Base-by-base conservation (phyloP, 2,888 invertebrate genomes). In the Lamproptera curius region DNA sequence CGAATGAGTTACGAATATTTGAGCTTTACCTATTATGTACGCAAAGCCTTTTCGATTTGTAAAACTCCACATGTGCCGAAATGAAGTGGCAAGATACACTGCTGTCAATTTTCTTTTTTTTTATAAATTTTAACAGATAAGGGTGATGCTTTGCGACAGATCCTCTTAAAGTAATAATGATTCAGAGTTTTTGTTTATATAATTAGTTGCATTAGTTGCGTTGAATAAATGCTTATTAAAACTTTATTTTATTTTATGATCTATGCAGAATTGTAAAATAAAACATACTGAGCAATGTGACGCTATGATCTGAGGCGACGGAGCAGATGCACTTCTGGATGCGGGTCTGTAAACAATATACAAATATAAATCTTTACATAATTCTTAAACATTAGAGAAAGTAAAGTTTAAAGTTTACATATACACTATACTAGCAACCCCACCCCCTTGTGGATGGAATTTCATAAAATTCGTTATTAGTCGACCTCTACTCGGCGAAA, bases 221-320 rank as follows among this genome's bases (percentile, higher is more conserved):
- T n/a, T n/a, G n/a, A n/a, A n/a, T n/a, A n/a, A n/a, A n/a, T 23
- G 4, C 8, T 23, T 23, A 23, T 23, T 23, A 6, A 8, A 4
- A 8, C 8, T 23, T 23, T 23, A 8, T 6, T 23, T 4, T 23
- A 23, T 23, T 6, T 23, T 23, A 23, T 4, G 23, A 6, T 23
- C 23, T 4, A 23, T 23, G 6, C 28, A 28, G 14, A 5, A 31
- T 37, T 33, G 47, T 37, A 26, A 35, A 20, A 15, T 31, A 42
- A 14, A 69, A 89, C 78, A 90, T 73, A 80, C 97, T 97, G 1
- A 99, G 87, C 46, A 99, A 89, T 0, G 98, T 97, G 0, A 99
- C 98, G 15, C 98, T 98, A 86, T 99, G 98, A 73, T 99, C 99
- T 0, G 96, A 96, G 0, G 98, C 98, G 2, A 99, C 97, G 1